Base-by-base conservation (phyloP, 2,888 invertebrate species). In the Periphyllus acericola region DNA sequence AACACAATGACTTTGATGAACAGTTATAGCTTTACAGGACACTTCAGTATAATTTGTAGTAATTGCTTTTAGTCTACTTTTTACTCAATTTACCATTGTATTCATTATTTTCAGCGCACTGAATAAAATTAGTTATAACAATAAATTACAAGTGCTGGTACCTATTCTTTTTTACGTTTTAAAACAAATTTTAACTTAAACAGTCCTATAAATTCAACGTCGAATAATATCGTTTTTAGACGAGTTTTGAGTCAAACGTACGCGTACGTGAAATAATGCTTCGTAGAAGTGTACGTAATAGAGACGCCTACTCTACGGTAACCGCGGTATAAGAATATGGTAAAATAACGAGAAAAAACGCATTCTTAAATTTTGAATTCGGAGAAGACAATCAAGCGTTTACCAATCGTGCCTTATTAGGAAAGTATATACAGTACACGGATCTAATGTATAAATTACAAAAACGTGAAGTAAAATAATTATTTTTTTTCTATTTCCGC, bases 1-100 rank as follows among this genome's bases (percentile, higher is more conserved):
- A 79, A 60, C 78, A 79, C 55, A 34, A 79, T 25, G 55, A 79
- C 60, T 60, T 60, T 79, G 78, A 55, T 11, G 21, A 34, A 79
- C 78, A 78, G 78, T 78, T 76, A 55, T 29, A 40, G 29, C 78
- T 52, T 55, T 55, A 21, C 19, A 21, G 3, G 34, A 60, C 55
- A 34, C 52, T 9, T 34, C 55, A 25, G 55, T 55, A 60, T 34
- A 79, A 79, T 79, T 79, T 55, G 29, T 55, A 52, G 32, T 21
- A 52, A 78, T 32, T 55, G 78, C 78, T 79, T 79, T 55, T 79
- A 60, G 55, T 55, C 29, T 60, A 34, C 34, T 25, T 60, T 79
- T 79, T 60, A 78, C 71, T 71, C 32, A 32, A 78, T 55, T 60
- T 60, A 25, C 32, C 34, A 34, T 55, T 32, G 21, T 32, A 29